These are phyloP conservation scores for Schizothorax lantsangensis DNA, from an alignment of 2,797 vertebrate genomes.

Conservation along the genomic window DNA sequence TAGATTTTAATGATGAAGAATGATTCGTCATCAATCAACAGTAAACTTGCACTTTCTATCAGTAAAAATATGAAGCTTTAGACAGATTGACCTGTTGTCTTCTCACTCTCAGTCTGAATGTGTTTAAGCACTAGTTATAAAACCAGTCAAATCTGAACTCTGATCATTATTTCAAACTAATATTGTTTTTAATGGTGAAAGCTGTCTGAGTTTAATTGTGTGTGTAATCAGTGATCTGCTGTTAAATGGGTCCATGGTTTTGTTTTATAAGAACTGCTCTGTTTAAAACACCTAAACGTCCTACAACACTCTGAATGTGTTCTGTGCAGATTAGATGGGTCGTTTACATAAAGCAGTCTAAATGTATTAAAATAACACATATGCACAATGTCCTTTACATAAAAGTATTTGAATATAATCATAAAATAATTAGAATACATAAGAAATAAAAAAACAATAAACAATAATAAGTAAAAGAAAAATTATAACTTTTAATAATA, in stretches of 20 bases:
- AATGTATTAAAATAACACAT: not conserved
- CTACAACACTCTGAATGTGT: not conserved
- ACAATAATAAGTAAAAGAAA: not conserved
- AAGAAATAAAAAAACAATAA: no score
- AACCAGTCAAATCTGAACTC: not conserved
- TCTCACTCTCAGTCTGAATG: not conserved
- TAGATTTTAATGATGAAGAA: not conserved
- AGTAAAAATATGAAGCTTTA: not conserved
- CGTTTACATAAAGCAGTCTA: not conserved
- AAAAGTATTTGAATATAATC: not conserved
- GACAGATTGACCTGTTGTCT: constrained; percentile 14
- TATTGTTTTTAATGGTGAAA: not conserved
- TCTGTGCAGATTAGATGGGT: not conserved
- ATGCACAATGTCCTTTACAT: not conserved
- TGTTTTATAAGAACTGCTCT: not conserved
- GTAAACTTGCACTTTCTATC: not conserved
- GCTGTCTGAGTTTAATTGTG: not conserved
- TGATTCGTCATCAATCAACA: not conserved
- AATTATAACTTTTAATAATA: no score
- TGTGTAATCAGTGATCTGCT: not conserved
- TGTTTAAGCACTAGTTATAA: not conserved
- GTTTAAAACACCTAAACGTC: not conserved
- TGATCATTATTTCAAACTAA: not conserved
- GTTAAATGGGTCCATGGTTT: not conserved
- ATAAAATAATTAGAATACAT: not conserved